Conservation (phyloP, 2,888 invertebrate species). For the Carcina quercana region DNA sequence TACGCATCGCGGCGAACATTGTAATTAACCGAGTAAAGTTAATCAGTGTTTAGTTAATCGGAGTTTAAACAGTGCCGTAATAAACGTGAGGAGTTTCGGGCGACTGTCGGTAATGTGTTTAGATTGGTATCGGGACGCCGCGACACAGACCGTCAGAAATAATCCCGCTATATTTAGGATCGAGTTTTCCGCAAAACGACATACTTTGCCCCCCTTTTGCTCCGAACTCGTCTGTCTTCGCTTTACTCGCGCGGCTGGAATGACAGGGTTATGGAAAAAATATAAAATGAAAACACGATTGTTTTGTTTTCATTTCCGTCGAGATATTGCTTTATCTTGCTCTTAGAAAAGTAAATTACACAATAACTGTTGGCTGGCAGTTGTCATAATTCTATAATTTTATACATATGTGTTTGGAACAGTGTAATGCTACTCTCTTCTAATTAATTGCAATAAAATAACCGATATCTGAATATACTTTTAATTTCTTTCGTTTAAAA, state of each 20-base stretch:
- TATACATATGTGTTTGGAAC: too few species aligned
- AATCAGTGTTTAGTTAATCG: slow-evolving; percentile 38
- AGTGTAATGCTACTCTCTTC: too few species aligned
- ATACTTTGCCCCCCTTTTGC: slow-evolving; percentile 60
- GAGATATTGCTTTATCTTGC: too few species aligned
- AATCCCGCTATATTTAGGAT: slow-evolving; percentile 68
- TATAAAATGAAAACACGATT: too few species aligned
- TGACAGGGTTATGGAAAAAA: slow-evolving; percentile 13
- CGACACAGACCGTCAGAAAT: slow-evolving; percentile 61
- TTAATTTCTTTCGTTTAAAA: too few species aligned
- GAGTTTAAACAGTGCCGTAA: slow-evolving; percentile 38
- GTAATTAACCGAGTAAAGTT: slow-evolving; percentile 35
- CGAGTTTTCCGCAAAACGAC: slow-evolving; percentile 67
- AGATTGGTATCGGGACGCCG: slow-evolving; percentile 48
- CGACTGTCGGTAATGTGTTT: slow-evolving; percentile 54
- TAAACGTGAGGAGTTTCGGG: slow-evolving; percentile 45
- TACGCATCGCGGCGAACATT: slow-evolving; percentile 24
- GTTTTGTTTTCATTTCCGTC: too few species aligned
- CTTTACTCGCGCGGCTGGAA: slow-evolving; percentile 11
- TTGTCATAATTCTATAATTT: too few species aligned
- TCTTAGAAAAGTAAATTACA: too few species aligned
- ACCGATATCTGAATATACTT: too few species aligned
- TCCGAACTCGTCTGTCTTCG: slow-evolving; percentile 35
- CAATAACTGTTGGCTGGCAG: too few species aligned
- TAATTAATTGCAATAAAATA: too few species aligned